Conservation (phyloP, 2,888 invertebrate genomes). For the Electrophaes corylata region DNA sequence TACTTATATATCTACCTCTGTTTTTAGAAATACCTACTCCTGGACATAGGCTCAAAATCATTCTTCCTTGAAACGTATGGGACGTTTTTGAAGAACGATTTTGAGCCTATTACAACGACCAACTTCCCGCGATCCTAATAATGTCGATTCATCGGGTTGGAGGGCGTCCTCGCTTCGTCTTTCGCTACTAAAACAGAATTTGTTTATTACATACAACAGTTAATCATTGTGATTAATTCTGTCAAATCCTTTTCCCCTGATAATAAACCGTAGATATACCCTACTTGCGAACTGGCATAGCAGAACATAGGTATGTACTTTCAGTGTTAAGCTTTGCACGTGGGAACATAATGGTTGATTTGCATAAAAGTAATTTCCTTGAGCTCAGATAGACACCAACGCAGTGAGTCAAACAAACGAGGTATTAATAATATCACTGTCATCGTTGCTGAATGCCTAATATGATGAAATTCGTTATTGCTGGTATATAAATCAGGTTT, state of each 20-base stretch:
- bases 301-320: constrained; percentile 19
- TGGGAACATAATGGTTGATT: constrained; percentile 58
- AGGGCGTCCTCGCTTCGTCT: too few species aligned
- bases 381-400: constrained; percentile 43
- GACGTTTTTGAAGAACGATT: too few species aligned
- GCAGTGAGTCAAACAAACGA: constrained; percentile 41
- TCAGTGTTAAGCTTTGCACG: constrained; percentile 44
- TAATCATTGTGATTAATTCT: background rate
- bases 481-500: constrained; percentile 6
- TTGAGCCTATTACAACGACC: too few species aligned
- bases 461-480: constrained; percentile 33
- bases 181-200: too few species aligned
- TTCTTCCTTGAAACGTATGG: too few species aligned
- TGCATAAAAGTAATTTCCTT: constrained; percentile 72
- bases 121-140: too few species aligned
- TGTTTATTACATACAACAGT: too few species aligned
- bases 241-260: background rate
- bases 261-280: constrained; percentile 25
- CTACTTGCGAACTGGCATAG: constrained; percentile 25
- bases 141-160: too few species aligned
- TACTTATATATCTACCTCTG: too few species aligned
- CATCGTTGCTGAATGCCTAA: constrained; percentile 30
- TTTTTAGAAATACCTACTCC: too few species aligned
- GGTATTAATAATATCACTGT: constrained; percentile 36
- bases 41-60: too few species aligned